A percentile compares a stretch with the other conserved stretches of the same genome.
These are phyloP conservation scores for Serrognathus titanus DNA, from an alignment of 2,888 invertebrate species.

Conservation along the genomic window DNA sequence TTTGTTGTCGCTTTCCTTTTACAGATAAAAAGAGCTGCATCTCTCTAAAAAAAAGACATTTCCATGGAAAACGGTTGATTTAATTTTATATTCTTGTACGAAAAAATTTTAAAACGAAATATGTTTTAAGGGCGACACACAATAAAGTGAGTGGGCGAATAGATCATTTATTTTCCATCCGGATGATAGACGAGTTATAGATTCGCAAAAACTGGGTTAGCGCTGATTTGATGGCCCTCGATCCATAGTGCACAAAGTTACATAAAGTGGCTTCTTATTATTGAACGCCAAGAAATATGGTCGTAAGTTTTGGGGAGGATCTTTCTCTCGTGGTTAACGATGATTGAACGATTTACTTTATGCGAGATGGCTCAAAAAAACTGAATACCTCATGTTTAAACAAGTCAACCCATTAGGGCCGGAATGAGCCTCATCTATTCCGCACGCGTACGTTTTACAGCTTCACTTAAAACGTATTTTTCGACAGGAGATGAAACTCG, in stretches of 20 bases:
- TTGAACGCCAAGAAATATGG: slow-evolving; percentile 5
- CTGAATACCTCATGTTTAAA: too few species aligned
- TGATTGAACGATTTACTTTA: slow-evolving; percentile 8
- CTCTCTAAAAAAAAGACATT: too few species aligned
- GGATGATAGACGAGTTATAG: slow-evolving; percentile 1
- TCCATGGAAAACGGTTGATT: background rate
- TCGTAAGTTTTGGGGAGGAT: slow-evolving; percentile 5
- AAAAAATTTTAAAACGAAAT: too few species aligned
- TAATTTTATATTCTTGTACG: background rate
- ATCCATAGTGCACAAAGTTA: slow-evolving; percentile 8
- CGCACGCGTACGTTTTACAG: too few species aligned
- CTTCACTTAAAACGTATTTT: too few species aligned
- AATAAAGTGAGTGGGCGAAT: background rate
- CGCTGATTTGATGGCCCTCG: slow-evolving; percentile 7
- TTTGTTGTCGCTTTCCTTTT: too few species aligned
- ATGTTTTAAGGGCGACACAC: too few species aligned
- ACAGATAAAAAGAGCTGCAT: too few species aligned
- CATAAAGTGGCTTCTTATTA: slow-evolving; percentile 7
- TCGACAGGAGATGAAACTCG: too few species aligned
- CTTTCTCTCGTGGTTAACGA: slow-evolving; percentile 6
- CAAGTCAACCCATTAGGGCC: too few species aligned
- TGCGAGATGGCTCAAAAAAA: too few species aligned
- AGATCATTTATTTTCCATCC: background rate
- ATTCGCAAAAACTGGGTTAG: slow-evolving; percentile 1
- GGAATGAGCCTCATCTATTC: too few species aligned